Conservation (phyloP, 2,113 vertebrate genomes). For the Microtus ochrogaster region DNA sequence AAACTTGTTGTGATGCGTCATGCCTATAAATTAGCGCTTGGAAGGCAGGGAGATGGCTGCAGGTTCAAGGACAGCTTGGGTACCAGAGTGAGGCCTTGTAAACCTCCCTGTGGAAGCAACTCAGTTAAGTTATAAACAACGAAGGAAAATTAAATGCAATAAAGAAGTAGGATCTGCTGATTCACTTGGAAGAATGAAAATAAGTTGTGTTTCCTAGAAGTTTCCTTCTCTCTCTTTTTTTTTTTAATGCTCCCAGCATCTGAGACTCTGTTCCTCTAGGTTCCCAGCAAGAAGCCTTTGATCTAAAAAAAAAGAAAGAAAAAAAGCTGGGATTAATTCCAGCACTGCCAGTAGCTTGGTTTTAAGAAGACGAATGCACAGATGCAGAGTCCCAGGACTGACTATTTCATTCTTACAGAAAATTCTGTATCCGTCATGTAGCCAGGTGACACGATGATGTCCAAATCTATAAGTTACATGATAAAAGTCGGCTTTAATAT, state of each 20-base stretch:
- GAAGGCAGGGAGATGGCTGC: background rate
- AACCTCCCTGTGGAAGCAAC: background rate
- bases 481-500: background rate
- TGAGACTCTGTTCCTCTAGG: rapidly evolving
- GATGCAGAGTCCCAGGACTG: rapidly evolving
- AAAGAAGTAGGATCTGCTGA: background rate
- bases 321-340: rapidly evolving
- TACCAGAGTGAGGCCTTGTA: background rate
- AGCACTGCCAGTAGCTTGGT: rapidly evolving
- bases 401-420: background rate
- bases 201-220: background rate
- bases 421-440: background rate
- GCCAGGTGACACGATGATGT: rapidly evolving
- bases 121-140: background rate
- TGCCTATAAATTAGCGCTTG: background rate
- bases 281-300: rapidly evolving
- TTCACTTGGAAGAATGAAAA: background rate
- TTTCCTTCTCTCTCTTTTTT: background rate
- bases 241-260: background rate
- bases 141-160: background rate
- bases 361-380: rapidly evolving
- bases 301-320: rapidly evolving
- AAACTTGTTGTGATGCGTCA: background rate
- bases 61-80: background rate
- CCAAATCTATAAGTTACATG: background rate